phyloP scores from a whole-genome alignment of 1,140 invertebrate genomes.

The Subanguina moxae region DNA sequence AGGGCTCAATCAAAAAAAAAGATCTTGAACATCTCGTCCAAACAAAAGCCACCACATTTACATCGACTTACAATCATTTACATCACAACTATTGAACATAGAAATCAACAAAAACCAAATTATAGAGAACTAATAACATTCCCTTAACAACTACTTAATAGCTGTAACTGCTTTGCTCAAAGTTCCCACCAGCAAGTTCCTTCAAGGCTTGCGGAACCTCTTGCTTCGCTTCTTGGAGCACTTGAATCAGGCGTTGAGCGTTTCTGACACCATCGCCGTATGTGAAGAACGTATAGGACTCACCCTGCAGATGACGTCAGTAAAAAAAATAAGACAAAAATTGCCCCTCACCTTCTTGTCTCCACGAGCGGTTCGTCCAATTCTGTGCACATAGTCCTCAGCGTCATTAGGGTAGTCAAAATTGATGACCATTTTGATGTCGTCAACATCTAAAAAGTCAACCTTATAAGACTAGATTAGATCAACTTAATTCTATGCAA shows the following conservation, averaged over 20 bases:
- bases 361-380: constrained; percentile 88
- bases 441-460: constrained; percentile 82
- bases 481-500: constrained; percentile 58
- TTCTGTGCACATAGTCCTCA: constrained; percentile 98
- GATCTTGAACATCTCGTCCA: no score
- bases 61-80: no score
- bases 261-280: constrained; percentile 71
- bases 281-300: constrained; percentile 95
- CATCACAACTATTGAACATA: no score
- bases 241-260: constrained; percentile 54
- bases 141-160: no score
- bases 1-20: no score
- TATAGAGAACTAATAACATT: no score
- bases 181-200: background rate
- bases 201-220: constrained; percentile 37
- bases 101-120: no score
- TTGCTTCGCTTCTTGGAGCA: constrained; percentile 55
- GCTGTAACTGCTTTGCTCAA: no score
- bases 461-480: background rate
- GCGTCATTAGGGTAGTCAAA: constrained; percentile 96
- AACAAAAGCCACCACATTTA: no score
- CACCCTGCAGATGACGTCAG: background rate
- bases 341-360: constrained; percentile 63
- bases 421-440: constrained; percentile 98
- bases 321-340: no score